Evolutionary conservation across 2,113 vertebrate species (phyloP), one percentile per base, ranked within the genome.

Genomic region (Gadus chalcogrammus): DNA sequence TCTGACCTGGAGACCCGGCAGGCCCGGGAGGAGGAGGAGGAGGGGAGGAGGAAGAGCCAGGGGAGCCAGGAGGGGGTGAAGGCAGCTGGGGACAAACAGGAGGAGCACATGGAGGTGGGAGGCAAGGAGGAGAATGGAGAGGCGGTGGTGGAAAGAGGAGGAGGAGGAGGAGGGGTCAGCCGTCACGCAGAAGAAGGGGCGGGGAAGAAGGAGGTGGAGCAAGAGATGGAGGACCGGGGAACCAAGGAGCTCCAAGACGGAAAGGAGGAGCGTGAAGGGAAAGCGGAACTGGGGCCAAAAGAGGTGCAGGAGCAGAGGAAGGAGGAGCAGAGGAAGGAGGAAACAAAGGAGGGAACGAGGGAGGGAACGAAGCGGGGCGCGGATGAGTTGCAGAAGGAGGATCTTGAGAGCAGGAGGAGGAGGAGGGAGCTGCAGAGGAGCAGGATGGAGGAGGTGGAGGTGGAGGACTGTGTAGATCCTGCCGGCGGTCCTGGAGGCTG

Each of bases 1-100:
- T 97, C 95, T 0, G 93, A 94, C 78, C 75, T 94, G 81, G 87
- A 91, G 65, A 85, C 89, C 22, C 82, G 89, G 71, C 82, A 90
- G 83, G 82, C 91, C 79, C 69, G 90, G 79, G 77, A 70, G 61
- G 76, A 74, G 61, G 70, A 70, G 90, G 69, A 78, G 75, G 59
- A 2, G 74, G 80, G 59, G 79, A 70, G 61, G 77, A 74, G 61
- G 73, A 80, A 52, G 2, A 68, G 66, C 6, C 76, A 78, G 38
- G 75, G 75, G 67, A 71, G 55, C 2, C 53, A 69, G 63, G 75
- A 60, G 16, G 60, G 42, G 42, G 18, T 55, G 64, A 56, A 61
- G 31, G 61, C 61, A 8, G 20, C 22, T 4, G 20, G 8, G 15
- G 77, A 61, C 65, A 56, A 72, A 63, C 77, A 70, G 18, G 70